Evolutionary conservation across 2,888 invertebrate species (phyloP), one percentile per base, ranked within the genome.

Genomic region (Ormyrus labotus): DNA sequence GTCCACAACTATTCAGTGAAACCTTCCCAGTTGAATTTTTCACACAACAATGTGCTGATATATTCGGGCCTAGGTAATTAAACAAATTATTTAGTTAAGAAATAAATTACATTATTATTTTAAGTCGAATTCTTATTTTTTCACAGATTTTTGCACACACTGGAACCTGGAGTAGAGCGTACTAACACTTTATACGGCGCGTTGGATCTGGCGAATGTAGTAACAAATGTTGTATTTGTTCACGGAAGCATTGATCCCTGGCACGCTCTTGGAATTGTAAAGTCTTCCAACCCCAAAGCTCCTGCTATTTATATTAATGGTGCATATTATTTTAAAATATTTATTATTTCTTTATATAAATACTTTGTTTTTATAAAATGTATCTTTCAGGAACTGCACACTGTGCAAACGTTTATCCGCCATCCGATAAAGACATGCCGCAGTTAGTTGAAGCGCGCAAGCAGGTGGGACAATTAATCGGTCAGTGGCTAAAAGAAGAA

Each of bases 401-500:
- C 90, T 98, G 98, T 91, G 97, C 98, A 0, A 96, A 97, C 88
- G 96, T 98, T 96, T 98, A 98, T 89, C 97, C 97, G 50, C 91
- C 94, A 6, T 91, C 93, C 7, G 91, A 92, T 0, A 89, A 91
- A 0, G 98, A 98, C 91, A 91, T 93, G 5, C 93, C 94, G 0
- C 93, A 94, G 76, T 91, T 98, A 81, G 92, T 92, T 55, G 92
- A 92, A 65, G 97, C 97, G 0, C 93, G 97, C 76, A 89, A 92
- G 51, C 91, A 93, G 88, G 93, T 96, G 84, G 91, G 92, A 53
- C 86, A 92, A 75, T 91, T 93, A 47, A 93, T 96, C 71, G 92
- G 90, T 6, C 86, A 92, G 9, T 96, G 95, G 95, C 85, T 93
- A 67, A 83, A 85, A 70, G 83, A 74, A n/a, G 83, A 79, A 78